These are phyloP conservation scores for Eurytoma californica DNA, from an alignment of 2,888 invertebrate species.

Conservation along the genomic window DNA sequence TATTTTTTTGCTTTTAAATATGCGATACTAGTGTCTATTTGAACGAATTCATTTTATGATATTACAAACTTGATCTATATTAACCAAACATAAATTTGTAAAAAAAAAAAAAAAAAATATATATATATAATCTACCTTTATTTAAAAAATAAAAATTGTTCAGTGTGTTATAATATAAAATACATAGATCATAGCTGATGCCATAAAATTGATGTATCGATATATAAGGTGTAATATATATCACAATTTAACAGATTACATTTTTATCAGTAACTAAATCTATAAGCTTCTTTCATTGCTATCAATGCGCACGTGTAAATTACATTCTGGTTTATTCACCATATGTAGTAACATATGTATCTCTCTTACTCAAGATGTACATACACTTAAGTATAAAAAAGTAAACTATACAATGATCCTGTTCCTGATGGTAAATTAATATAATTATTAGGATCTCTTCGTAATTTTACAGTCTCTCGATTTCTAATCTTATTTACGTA, in stretches of 20 bases:
- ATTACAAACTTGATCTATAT: conserved; percentile 12
- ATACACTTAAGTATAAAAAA: conserved; percentile 22
- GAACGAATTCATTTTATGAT: conserved; percentile 3
- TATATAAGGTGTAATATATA: conserved; percentile 13
- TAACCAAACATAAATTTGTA: conserved; percentile 6
- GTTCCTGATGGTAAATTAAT: background rate
- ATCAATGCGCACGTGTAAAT: conserved; percentile 16
- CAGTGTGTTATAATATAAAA: background rate
- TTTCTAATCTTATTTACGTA: conserved; percentile 22
- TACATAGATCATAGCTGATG: no score
- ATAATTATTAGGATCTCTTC: background rate
- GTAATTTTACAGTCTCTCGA: conserved; percentile 43
- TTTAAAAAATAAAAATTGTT: background rate
- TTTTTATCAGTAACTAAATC: conserved; percentile 32
- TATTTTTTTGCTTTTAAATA: conserved; percentile 26
- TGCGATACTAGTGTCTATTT: conserved; percentile 11
- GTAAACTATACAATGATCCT: conserved; percentile 23
- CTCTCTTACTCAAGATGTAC: conserved; percentile 22
- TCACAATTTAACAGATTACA: conserved; percentile 43
- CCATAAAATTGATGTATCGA: no score
- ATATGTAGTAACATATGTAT: conserved; percentile 35
- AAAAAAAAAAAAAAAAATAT: conserved; percentile 2
- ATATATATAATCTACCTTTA: no score
- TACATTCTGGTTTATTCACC: conserved; percentile 30
- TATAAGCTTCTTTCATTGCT: conserved; percentile 36